These are phyloP conservation scores for Cephus rjabovi DNA, from an alignment of 2,888 invertebrate species.

Conservation along the genomic window DNA sequence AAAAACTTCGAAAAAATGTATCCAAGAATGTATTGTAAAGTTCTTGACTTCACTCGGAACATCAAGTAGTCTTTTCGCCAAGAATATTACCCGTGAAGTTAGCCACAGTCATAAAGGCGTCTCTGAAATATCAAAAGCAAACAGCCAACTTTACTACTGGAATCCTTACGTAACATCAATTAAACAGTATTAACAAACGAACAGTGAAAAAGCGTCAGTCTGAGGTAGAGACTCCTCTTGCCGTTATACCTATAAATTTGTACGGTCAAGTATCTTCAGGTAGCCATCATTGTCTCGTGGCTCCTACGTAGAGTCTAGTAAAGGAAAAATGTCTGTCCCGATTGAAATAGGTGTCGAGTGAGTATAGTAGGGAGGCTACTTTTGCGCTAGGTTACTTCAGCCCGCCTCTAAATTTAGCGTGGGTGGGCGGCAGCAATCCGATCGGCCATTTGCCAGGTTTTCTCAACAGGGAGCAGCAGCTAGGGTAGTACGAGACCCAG, in stretches of 20 bases:
- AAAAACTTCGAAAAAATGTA: too few relatives aligned
- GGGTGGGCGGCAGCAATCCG: conserved; percentile 46
- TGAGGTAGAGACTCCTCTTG: background rate
- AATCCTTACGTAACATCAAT: background rate
- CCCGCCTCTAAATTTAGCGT: conserved; percentile 57
- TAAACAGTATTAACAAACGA: background rate
- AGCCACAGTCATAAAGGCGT: background rate
- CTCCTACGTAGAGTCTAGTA: background rate
- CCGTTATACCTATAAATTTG: background rate
- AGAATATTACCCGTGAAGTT: background rate
- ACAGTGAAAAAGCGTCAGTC: background rate
- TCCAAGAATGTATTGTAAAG: too few relatives aligned
- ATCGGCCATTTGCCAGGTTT: conserved; percentile 25
- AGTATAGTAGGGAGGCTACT: conserved; percentile 20
- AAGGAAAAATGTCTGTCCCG: background rate
- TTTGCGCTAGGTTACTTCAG: conserved; percentile 20
- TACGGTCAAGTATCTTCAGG: background rate
- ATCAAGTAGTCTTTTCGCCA: background rate
- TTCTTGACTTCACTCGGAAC: background rate
- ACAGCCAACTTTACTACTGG: background rate
- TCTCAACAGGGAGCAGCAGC: background rate
- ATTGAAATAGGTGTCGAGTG: background rate
- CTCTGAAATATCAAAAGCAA: background rate
- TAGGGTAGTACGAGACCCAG: conserved; percentile 22
- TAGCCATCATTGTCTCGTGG: background rate